Evolutionary conservation across 2,888 invertebrate genomes (phyloP), one percentile per base, ranked within the genome.

Genomic region (Rhaphigaster nebulosa): DNA sequence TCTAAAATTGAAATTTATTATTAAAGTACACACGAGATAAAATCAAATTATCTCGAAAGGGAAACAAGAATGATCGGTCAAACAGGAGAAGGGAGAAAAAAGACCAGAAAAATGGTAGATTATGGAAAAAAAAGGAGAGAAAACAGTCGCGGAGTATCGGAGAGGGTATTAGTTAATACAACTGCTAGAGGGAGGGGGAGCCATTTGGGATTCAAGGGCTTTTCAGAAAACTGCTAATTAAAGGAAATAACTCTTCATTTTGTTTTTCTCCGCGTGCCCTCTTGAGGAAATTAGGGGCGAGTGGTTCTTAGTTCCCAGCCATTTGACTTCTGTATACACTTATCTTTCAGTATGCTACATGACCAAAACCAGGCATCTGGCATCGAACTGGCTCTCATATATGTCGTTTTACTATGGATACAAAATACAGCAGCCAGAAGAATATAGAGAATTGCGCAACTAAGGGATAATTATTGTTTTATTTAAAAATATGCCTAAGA

Each of bases 181-280:
- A 84, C 45, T 5, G n/a, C 45, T 45, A n/a, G 12, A 18, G 45
- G 84, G n/a, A 34, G 5, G 18, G 70, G 70, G 26, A 18, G 26
- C 18, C 45, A 45, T n/a, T 84, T 84, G 84, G 45, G 45, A 84
- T 84, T 84, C 84, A 84, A 13, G 84, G n/a, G 84, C 84, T 84
- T 84, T 84, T 84, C n/a, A 45, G 45, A 50, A 80, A 84, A 84
- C 84, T 84, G 84, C 84, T 84, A 84, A 84, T 84, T 84, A 84
- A 76, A 84, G 84, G 45, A 84, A 50, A 84, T 84, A 84, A 84
- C 84, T 84, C 84, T 84, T 41, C 45, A 84, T 84, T 41, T 84
- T 84, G 41, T 84, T 84, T 84, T 41, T n/a, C 45, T 12, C 38
- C 12, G 6, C 45, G 45, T 45, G n/a, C 26, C 84, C 45, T 45